Evolutionary conservation across 2,888 invertebrate genomes (phyloP), one percentile per base, ranked within the genome.

Genomic region (Trilocha varians): DNA sequence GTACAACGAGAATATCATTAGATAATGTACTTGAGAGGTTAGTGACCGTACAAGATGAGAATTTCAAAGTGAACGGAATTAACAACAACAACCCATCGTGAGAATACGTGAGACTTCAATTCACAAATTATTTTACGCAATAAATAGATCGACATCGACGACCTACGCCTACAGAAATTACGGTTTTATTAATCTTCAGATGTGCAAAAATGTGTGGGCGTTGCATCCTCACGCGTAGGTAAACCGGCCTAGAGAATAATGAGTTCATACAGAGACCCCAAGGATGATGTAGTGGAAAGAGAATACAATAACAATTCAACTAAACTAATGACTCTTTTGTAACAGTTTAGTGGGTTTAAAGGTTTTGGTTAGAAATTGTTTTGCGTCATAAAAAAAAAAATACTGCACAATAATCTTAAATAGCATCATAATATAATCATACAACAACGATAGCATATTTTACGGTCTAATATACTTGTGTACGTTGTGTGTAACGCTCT

Each of bases 201-300:
- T 55, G 54, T 46, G 49, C 55, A 46, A 44, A 34, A 43, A 45
- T 34, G 40, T 46, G 65, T 66, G 60, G 68, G 67, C 51, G 69
- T 59, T 48, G 46, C 44, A 52, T 57, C 52, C 48, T 55, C 45
- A 45, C 49, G 73, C 71, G 78, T 78, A 67, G 78, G 79, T 66
- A 57, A 69, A 70, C 71, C 62, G 62, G 72, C 64, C 58, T 59
- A 41, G 50, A 48, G 44, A 11, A 6, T 25, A 25, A 25, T 25
- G 25, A 43, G 45, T 44, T 41, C 47, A 40, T 45, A 45, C 25
- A 25, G 25, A 25, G 25, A 25, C 11, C 25, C 25, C 2, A 25
- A 25, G 25, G 25, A 25, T 25, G 25, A 11, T 25, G 8, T 25
- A 6, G 6, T 25, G 6, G 11, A 4, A 25, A 25, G 25, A 25